phyloP scores from a whole-genome alignment of 2,797 vertebrate species.

The Martes flavigula region DNA sequence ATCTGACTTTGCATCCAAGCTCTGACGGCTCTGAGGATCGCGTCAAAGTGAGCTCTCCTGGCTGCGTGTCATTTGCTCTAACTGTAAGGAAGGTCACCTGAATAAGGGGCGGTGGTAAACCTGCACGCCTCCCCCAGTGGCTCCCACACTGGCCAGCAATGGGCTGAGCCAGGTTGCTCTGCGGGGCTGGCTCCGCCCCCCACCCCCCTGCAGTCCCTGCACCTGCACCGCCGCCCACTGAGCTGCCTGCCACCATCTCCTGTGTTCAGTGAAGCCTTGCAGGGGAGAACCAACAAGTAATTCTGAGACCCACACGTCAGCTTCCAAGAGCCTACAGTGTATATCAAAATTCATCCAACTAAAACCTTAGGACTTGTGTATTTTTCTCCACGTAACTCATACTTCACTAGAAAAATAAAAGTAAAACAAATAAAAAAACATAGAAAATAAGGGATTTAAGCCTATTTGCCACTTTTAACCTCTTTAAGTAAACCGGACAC shows the following conservation, averaged over 20 bases:
- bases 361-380: neutral
- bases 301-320: neutral
- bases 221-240: too few species aligned
- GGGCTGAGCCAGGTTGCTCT: neutral
- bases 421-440: neutral
- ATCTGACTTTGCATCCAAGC: fast-evolving
- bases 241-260: neutral
- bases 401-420: neutral
- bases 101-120: neutral
- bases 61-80: neutral
- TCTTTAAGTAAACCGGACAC: neutral
- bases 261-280: neutral
- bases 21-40: fast-evolving
- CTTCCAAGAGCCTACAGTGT: neutral
- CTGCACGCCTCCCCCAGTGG: too few species aligned
- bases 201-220: too few species aligned
- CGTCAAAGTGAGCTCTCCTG: fast-evolving
- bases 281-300: fast-evolving
- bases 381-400: neutral
- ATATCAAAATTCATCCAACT: neutral
- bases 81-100: neutral
- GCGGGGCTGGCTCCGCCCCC: fast-evolving
- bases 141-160: neutral
- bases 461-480: neutral
- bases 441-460: neutral